Percentiles rank a stretch among this genome's conserved stretches.
Conservation (phyloP, 1,140 invertebrate genomes). For the Pseudobourletiella spinata region DNA sequence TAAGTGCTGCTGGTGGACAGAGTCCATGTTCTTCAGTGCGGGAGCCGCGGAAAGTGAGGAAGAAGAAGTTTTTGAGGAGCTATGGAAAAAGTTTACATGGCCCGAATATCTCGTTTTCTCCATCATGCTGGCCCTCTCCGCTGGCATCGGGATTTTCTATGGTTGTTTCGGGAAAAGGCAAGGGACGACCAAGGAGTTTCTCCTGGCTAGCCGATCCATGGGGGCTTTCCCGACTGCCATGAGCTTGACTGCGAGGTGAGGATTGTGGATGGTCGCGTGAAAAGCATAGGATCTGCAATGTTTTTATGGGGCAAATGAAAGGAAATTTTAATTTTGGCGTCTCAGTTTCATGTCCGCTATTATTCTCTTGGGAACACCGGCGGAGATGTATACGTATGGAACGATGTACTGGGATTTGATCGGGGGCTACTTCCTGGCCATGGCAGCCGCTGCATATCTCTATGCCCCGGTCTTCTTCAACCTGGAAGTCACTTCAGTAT, state of each 20-base stretch:
- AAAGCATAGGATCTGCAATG: too few species aligned
- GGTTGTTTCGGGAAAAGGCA: conserved; percentile 42
- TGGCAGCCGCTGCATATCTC: conserved; percentile 59
- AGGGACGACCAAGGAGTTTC: conserved; percentile 33
- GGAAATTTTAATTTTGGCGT: not conserved
- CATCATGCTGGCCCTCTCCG: conserved; percentile 36
- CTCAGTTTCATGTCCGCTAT: conserved; percentile 12
- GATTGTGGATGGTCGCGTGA: too few species aligned
- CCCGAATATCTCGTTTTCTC: conserved; percentile 38
- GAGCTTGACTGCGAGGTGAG: conserved; percentile 72
- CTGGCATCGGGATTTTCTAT: conserved; percentile 44
- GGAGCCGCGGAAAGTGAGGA: too few species aligned
- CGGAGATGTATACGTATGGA: conserved; percentile 71
- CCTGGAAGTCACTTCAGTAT: conserved; percentile 74
- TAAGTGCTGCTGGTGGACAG: too few species aligned
- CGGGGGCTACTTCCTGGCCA: conserved; percentile 53
- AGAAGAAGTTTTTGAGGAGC: not conserved
- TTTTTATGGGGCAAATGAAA: too few species aligned
- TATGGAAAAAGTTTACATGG: conserved; percentile 5
- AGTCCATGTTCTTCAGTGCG: too few species aligned
- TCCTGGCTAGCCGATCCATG: conserved; percentile 33
- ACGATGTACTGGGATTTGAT: conserved; percentile 59
- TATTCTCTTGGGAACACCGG: conserved; percentile 55
- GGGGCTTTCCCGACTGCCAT: conserved; percentile 69
- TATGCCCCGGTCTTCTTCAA: conserved; percentile 83